A percentile compares a stretch with the other conserved stretches of the same genome.
phyloP scores from a whole-genome alignment of 2,113 vertebrate species.

The Elephas maximus region DNA sequence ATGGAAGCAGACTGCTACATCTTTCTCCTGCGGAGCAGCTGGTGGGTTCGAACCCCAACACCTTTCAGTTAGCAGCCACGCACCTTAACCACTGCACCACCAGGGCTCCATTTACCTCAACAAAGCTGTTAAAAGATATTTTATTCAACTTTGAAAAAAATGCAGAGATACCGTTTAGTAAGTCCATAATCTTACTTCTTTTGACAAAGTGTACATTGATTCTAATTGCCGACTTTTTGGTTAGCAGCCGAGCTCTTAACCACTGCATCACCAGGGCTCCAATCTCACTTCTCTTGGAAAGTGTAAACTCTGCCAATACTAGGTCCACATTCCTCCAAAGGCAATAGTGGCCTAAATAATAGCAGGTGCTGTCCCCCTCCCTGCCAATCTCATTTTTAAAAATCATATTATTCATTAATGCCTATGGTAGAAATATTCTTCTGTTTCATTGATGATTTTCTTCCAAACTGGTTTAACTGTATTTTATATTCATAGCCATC shows the following conservation, averaged over 20 bases:
- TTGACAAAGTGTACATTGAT: not conserved
- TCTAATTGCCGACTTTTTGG: too few relatives aligned
- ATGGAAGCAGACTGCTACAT: too few relatives aligned
- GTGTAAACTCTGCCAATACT: not conserved
- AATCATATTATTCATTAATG: not conserved
- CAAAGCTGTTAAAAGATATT: conserved; percentile 12
- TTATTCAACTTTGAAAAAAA: not conserved
- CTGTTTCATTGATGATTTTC: not conserved
- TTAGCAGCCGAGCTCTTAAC: too few relatives aligned
- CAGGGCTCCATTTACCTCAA: too few relatives aligned
- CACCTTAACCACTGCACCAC: too few relatives aligned
- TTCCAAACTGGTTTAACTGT: not conserved
- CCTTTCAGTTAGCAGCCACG: too few relatives aligned
- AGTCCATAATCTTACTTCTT: not conserved
- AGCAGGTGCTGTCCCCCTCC: not conserved
- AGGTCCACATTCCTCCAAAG: not conserved
- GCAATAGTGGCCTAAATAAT: not conserved
- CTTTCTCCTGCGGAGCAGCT: too few relatives aligned
- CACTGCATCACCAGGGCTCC: too few relatives aligned
- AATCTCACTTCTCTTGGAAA: not conserved
- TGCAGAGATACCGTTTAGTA: not conserved
- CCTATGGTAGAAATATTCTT: conserved; percentile 22
- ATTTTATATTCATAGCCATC: not conserved
- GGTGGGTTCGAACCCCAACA: too few relatives aligned
- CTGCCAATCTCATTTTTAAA: not conserved